Evolutionary conservation across 2,797 vertebrate genomes (phyloP).

Genomic region (Poeciliopsis paucimaculata): DNA sequence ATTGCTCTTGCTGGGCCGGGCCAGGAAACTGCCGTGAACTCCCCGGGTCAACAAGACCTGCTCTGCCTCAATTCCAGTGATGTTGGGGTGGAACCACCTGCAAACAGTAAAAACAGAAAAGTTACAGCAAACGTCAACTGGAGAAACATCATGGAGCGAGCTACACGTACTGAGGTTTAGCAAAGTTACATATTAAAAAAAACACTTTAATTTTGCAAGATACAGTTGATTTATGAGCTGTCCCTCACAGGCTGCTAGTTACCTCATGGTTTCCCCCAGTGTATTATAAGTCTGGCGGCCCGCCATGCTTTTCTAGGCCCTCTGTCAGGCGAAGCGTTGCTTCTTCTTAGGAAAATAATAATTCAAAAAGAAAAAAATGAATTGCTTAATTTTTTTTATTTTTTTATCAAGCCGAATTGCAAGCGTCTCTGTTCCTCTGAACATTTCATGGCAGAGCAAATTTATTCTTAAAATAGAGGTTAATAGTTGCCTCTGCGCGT

Average conservation of each 20-base stretch:
- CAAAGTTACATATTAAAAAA: background rate
- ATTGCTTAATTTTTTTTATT: too few relatives aligned
- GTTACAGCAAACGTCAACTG: background rate
- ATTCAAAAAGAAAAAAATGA: too few relatives aligned
- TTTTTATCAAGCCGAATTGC: too few relatives aligned
- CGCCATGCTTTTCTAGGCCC: too few relatives aligned
- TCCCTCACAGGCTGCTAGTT: background rate
- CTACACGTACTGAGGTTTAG: background rate
- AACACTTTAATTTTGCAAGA: background rate
- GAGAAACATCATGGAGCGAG: background rate
- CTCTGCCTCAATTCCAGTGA: conserved; percentile 89
- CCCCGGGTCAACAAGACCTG: conserved; percentile 88
- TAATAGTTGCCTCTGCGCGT: too few relatives aligned
- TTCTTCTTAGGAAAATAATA: too few relatives aligned
- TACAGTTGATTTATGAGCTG: background rate
- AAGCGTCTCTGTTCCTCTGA: too few relatives aligned
- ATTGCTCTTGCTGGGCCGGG: conserved; percentile 92
- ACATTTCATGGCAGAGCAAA: too few relatives aligned
- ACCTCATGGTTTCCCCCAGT: too few relatives aligned
- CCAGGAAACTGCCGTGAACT: conserved; percentile 90
- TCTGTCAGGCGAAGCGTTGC: too few relatives aligned
- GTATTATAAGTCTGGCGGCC: too few relatives aligned
- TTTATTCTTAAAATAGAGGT: too few relatives aligned
- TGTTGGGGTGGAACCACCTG: conserved; percentile 94
- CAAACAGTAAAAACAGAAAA: conserved; percentile 3